Evolutionary conservation across 1,140 invertebrate genomes (phyloP).

Genomic region (Dinoponera quadriceps): DNA sequence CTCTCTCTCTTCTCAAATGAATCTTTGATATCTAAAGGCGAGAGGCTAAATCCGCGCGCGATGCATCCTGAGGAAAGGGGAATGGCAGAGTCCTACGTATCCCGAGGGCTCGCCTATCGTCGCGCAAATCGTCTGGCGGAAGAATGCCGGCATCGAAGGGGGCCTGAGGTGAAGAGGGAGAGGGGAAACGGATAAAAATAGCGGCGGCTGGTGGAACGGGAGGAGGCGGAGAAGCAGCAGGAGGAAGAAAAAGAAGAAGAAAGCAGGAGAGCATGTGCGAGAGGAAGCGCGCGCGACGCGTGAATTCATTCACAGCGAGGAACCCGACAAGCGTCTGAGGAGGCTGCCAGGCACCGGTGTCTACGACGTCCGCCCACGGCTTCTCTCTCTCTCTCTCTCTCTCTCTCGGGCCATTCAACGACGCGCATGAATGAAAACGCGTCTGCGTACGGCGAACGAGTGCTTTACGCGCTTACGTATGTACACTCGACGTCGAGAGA

Average conservation of each 20-base stretch:
- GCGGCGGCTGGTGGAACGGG: background rate
- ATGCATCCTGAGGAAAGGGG: background rate
- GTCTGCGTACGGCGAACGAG: conserved; percentile 58
- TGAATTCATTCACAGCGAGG: conserved; percentile 81
- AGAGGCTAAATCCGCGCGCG: background rate
- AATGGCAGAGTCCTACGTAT: background rate
- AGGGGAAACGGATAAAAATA: conserved; percentile 35
- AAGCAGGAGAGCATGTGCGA: background rate
- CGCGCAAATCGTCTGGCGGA: conserved; percentile 43
- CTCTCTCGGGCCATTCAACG: conserved; percentile 73
- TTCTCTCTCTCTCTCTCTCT: conserved; percentile 31
- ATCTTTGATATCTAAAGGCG: background rate
- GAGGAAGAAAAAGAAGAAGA: background rate
- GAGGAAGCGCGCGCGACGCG: conserved; percentile 26
- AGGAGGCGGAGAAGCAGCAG: background rate
- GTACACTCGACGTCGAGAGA: conserved; percentile 27
- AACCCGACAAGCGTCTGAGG: conserved; percentile 62
- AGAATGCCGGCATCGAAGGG: background rate
- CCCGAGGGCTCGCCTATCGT: background rate
- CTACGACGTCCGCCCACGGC: conserved; percentile 73
- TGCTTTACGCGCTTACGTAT: conserved; percentile 29
- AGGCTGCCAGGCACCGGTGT: conserved; percentile 42
- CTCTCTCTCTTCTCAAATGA: background rate
- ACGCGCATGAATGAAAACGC: conserved; percentile 74
- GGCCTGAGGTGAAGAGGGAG: background rate